Evolutionary conservation across 2,113 vertebrate species (phyloP).

Genomic region (Oxygymnocypris stewartii): DNA sequence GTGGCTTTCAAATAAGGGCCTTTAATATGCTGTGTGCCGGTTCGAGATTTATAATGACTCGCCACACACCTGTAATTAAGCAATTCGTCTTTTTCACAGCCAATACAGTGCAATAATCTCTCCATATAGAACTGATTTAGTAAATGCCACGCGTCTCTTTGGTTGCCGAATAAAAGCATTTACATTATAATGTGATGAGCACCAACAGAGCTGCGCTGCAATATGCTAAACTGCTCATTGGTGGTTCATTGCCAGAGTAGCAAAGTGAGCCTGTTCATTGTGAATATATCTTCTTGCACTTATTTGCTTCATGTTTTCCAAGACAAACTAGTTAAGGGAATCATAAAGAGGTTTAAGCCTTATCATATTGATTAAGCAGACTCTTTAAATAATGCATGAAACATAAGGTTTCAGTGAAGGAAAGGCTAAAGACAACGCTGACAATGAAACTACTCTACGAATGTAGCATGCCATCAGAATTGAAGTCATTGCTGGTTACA

Average conservation of each 20-base stretch:
- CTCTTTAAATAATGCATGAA: neutral
- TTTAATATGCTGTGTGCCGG: conserved; percentile 2
- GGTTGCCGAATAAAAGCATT: conserved; percentile 4
- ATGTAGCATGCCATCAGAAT: neutral
- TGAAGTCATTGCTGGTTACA: neutral
- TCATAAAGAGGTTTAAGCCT: neutral
- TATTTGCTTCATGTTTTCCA: neutral
- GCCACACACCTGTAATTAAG: conserved; percentile 46
- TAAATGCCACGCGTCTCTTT: conserved; percentile 41
- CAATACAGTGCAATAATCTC: conserved; percentile 45
- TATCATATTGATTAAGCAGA: conserved; percentile 20
- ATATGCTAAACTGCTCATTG: neutral
- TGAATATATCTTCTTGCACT: neutral
- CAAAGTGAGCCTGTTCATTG: neutral
- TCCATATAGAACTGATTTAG: conserved; percentile 42
- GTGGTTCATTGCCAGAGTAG: neutral
- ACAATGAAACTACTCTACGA: neutral
- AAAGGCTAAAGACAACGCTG: neutral
- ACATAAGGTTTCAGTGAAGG: neutral
- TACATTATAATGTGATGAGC: conserved; percentile 32
- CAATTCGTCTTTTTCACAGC: conserved; percentile 46
- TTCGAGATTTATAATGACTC: conserved; percentile 40
- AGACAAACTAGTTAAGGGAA: conserved; percentile 1
- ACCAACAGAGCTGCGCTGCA: conserved; percentile 16
- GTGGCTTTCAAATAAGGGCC: conserved; percentile 26